phyloP scores from a whole-genome alignment of 1,140 invertebrate species.

The Tetragnatha versicolor region DNA sequence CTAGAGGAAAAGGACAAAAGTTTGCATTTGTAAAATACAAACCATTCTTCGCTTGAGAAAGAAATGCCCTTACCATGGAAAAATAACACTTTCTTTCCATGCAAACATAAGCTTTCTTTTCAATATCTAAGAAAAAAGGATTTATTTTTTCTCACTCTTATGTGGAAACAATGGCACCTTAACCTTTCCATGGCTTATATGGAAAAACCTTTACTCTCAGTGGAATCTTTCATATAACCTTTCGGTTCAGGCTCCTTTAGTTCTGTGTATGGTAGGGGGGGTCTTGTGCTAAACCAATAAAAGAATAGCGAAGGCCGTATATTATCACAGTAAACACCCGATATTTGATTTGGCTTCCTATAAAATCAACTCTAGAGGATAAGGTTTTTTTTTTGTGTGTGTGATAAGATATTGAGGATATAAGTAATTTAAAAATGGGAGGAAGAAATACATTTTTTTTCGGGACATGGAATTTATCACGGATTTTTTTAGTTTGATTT shows the following conservation, averaged over 20 bases:
- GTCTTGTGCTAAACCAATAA: constrained; percentile 2
- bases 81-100: background rate
- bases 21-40: no score
- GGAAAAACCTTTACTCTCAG: background rate
- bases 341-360: background rate
- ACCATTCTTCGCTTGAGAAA: no score
- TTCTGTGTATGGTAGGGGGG: background rate
- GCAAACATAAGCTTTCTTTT: background rate
- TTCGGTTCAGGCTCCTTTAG: no score
- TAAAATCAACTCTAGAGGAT: background rate
- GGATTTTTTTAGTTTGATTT: no score
- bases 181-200: background rate
- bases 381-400: background rate
- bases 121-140: constrained; percentile 5
- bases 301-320: background rate
- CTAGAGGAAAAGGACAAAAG: no score
- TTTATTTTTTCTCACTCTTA: background rate
- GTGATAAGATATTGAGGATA: no score
- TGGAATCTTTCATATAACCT: background rate
- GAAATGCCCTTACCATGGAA: no score
- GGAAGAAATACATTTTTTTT: no score
- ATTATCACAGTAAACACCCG: background rate
- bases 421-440: no score
- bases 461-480: no score
- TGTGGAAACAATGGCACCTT: background rate